Evolutionary conservation across 2,888 invertebrate genomes (phyloP).

Genomic region (Eupithecia pulchellata): DNA sequence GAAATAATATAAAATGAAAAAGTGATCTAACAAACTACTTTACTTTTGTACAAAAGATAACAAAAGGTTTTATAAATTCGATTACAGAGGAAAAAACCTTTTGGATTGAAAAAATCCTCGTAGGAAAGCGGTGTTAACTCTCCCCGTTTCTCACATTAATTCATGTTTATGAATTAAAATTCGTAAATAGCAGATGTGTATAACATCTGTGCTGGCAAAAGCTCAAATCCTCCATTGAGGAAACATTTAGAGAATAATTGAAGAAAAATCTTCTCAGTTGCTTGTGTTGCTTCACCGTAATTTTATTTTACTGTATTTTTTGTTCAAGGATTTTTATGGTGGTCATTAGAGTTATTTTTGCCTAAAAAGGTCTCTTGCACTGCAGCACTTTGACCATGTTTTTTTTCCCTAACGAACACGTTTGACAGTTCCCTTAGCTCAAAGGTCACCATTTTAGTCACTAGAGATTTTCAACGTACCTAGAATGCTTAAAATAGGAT

Average conservation of each 20-base stretch:
- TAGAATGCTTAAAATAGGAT: not conserved
- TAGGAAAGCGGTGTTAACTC: slow-evolving; percentile 1
- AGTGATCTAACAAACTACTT: too few species aligned
- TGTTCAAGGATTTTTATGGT: not conserved
- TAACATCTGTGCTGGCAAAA: slow-evolving; percentile 54
- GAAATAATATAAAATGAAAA: too few species aligned
- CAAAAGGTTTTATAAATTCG: not conserved
- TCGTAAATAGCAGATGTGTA: slow-evolving; percentile 45
- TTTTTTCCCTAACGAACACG: not conserved
- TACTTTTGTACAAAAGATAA: too few species aligned
- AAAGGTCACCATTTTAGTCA: not conserved
- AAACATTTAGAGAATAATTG: slow-evolving; percentile 49
- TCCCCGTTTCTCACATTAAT: slow-evolving; percentile 33
- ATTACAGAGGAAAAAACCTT: slow-evolving; percentile 13
- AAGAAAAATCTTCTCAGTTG: slow-evolving; percentile 46
- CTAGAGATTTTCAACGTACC: not conserved
- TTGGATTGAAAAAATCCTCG: too few species aligned
- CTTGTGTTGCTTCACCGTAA: slow-evolving; percentile 37
- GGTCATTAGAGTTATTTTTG: not conserved
- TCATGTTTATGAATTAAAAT: slow-evolving; percentile 40
- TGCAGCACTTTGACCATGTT: not conserved
- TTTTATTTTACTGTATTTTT: slow-evolving; percentile 23
- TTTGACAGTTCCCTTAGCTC: not conserved
- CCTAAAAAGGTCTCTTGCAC: not conserved
- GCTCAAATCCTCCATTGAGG: slow-evolving; percentile 44